These are phyloP conservation scores for Zygaena filipendulae DNA, from an alignment of 2,888 invertebrate species.

Conservation along the genomic window DNA sequence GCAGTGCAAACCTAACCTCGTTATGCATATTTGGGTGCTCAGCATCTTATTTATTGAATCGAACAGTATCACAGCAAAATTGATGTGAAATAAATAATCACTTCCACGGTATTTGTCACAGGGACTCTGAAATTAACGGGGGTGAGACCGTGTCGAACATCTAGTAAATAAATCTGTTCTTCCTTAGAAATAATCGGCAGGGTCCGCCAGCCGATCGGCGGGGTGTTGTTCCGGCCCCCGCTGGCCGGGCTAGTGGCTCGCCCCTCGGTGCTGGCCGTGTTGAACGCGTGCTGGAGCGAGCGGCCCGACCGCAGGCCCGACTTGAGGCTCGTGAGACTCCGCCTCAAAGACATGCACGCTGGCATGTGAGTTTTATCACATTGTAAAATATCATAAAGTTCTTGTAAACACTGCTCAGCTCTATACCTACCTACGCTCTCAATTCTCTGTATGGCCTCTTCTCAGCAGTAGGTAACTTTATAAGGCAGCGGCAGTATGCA, in stretches of 20 bases:
- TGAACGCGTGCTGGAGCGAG: conserved; percentile 86
- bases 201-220: conserved; percentile 66
- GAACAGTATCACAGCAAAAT: no score
- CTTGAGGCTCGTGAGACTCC: conserved; percentile 76
- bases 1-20: no score
- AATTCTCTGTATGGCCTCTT: no score
- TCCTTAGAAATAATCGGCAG: conserved; percentile 71
- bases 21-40: no score
- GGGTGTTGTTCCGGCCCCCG: conserved; percentile 73
- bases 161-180: no score
- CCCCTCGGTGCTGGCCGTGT: conserved; percentile 78
- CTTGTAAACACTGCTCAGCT: not conserved
- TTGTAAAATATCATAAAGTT: not conserved
- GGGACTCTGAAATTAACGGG: no score
- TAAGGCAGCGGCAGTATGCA: not conserved
- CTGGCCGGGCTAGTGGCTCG: conserved; percentile 74
- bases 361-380: conserved; percentile 67
- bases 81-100: no score
- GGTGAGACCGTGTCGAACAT: no score
- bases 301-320: conserved; percentile 83
- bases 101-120: no score
- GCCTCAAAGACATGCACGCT: conserved; percentile 84
- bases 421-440: no score
- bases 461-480: not conserved
- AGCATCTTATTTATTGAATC: no score